phyloP scores from a whole-genome alignment of 2,797 vertebrate genomes.

The Acrossocheilus wenchowensis region DNA sequence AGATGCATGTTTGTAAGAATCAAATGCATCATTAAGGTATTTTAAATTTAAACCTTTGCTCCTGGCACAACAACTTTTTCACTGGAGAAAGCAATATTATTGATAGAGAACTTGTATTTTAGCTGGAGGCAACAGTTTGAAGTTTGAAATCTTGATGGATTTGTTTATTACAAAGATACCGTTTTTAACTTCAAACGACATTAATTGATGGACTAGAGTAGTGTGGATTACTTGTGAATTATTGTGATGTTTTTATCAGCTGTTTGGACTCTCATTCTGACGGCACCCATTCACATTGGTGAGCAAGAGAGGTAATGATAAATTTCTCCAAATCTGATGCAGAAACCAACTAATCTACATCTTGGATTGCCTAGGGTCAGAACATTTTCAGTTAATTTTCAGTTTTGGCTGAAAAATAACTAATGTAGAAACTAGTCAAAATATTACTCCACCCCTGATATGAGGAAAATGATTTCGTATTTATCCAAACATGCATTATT shows the following conservation, averaged over 20 bases:
- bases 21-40: not conserved
- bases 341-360: too few relatives aligned
- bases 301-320: not conserved
- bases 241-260: not conserved
- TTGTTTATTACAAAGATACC: too few relatives aligned
- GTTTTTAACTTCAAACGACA: not conserved
- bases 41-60: not conserved
- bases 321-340: not conserved
- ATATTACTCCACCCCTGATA: not conserved
- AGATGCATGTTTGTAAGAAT: not conserved
- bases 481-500: not conserved
- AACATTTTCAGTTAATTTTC: not conserved
- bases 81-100: not conserved
- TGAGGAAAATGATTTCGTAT: not conserved
- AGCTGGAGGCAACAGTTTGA: too few relatives aligned
- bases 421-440: not conserved
- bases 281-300: not conserved
- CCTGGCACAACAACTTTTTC: not conserved
- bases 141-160: too few relatives aligned
- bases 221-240: not conserved
- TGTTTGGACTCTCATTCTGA: not conserved
- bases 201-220: not conserved
- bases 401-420: not conserved
- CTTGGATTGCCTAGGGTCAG: too few relatives aligned
- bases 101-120: not conserved